phyloP scores from a whole-genome alignment of 2,113 vertebrate species.

The Neodon shergylaensis region DNA sequence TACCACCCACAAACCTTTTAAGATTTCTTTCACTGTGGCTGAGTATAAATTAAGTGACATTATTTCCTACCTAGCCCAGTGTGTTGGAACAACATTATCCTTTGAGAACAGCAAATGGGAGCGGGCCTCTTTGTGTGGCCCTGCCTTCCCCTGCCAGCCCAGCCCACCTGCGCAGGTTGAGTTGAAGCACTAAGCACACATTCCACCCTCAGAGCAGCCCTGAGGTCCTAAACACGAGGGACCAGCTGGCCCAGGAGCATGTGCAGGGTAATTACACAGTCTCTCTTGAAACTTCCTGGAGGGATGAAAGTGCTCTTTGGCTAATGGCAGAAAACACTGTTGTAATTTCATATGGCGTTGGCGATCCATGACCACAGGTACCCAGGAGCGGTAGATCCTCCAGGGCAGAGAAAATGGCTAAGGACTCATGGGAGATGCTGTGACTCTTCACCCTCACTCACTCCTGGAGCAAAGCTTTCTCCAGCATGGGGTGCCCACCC shows the following conservation, averaged over 20 bases:
- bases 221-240: not conserved
- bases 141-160: not conserved
- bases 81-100: not conserved
- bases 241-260: not conserved
- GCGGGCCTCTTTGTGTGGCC: not conserved
- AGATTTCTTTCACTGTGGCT: constrained; percentile 64
- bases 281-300: not conserved
- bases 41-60: constrained; percentile 59
- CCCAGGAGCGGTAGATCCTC: not conserved
- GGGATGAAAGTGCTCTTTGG: constrained; percentile 29
- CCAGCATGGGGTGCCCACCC: fast-evolving
- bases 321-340: constrained; percentile 10
- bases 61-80: constrained; percentile 38
- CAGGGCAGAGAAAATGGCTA: not conserved
- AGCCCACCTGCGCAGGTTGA: too few relatives aligned
- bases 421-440: not conserved
- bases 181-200: not conserved
- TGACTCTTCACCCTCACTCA: not conserved
- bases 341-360: constrained; percentile 27
- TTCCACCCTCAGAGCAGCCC: not conserved
- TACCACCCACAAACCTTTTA: constrained; percentile 80
- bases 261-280: fast-evolving
- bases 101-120: not conserved
- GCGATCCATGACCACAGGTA: not conserved
- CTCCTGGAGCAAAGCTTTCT: not conserved